A percentile compares a stretch with the other conserved stretches of the same genome.
Evolutionary conservation across 2,888 invertebrate species (phyloP).

Genomic region (Leuctra nigra): DNA sequence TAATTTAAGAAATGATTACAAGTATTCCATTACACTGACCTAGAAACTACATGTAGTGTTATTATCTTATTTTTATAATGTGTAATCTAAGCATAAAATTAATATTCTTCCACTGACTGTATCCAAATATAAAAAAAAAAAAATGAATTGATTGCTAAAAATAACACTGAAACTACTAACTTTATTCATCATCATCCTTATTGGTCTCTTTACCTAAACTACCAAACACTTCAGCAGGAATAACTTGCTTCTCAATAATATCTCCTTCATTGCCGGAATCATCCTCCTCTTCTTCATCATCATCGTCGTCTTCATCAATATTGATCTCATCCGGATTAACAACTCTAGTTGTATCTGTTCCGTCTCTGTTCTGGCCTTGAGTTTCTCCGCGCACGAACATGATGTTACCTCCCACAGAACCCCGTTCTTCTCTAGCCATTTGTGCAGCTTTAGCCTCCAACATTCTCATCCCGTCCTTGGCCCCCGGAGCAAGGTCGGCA

Average conservation of each 20-base stretch:
- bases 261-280: conserved; percentile 38
- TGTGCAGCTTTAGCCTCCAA: conserved; percentile 77
- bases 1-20: no score
- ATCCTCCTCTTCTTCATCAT: conserved; percentile 46
- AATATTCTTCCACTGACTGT: no score
- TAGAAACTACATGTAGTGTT: no score
- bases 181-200: neutral
- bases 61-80: no score
- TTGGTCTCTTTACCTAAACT: conserved; percentile 46
- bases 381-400: conserved; percentile 85
- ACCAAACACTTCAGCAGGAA: conserved; percentile 91
- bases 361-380: conserved; percentile 58
- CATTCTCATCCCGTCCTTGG: conserved; percentile 82
- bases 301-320: conserved; percentile 66
- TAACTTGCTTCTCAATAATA: conserved; percentile 71
- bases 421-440: conserved; percentile 41
- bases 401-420: conserved; percentile 51
- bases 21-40: no score
- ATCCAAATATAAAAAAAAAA: no score
- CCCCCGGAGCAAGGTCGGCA: conserved; percentile 66
- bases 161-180: no score
- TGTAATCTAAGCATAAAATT: no score
- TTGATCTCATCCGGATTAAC: conserved; percentile 85
- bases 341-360: conserved; percentile 50
- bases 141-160: no score